These are phyloP conservation scores for Aporrectodea caliginosa DNA, from an alignment of 1,140 invertebrate genomes.

Conservation along the genomic window DNA sequence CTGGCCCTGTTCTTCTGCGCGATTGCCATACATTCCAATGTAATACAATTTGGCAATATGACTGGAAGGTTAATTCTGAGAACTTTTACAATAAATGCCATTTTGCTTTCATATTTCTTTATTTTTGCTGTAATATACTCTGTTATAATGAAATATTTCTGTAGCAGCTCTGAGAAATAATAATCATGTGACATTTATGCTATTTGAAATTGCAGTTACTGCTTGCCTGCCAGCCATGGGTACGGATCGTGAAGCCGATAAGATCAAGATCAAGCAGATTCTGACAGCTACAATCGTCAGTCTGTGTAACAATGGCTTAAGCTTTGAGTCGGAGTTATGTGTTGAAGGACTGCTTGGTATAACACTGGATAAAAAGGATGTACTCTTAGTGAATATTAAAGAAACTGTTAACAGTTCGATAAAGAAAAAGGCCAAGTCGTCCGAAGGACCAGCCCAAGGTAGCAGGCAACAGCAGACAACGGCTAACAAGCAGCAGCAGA, in stretches of 20 bases:
- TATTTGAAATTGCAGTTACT: too few species aligned
- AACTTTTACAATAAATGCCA: too few species aligned
- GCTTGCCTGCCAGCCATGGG: too few species aligned
- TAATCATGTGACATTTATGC: too few species aligned
- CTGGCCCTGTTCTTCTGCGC: too few species aligned
- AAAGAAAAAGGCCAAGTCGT: slow-evolving; percentile 1
- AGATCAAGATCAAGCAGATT: not conserved
- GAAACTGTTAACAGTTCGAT: not conserved
- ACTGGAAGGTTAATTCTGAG: too few species aligned
- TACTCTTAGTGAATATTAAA: slow-evolving; percentile 31
- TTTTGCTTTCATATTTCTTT: too few species aligned
- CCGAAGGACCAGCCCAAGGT: not conserved
- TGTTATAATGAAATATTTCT: too few species aligned
- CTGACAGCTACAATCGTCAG: slow-evolving; percentile 1
- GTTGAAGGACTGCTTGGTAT: slow-evolving; percentile 29
- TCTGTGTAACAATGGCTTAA: slow-evolving; percentile 20
- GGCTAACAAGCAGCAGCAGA: not conserved
- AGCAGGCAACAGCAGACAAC: not conserved
- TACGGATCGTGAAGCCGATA: not conserved
- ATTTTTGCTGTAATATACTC: too few species aligned
- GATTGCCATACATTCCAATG: too few species aligned
- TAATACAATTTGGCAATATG: too few species aligned
- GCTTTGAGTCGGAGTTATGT: slow-evolving; percentile 16
- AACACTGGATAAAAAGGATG: slow-evolving; percentile 27
- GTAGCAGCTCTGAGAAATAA: too few species aligned